phyloP scores from a whole-genome alignment of 2,113 vertebrate genomes.

The Ammodytes marinus region DNA sequence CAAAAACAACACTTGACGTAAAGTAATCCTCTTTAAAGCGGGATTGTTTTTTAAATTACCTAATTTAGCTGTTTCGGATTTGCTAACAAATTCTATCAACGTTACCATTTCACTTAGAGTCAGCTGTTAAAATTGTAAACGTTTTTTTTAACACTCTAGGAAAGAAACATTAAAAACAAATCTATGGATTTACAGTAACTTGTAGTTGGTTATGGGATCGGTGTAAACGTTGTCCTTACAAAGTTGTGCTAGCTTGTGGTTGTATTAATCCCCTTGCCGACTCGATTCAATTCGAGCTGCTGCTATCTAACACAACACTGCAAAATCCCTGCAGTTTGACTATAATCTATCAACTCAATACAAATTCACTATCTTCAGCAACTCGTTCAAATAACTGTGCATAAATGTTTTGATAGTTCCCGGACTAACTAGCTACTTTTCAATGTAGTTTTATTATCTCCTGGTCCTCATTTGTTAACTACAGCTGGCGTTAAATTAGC shows the following conservation, averaged over 20 bases:
- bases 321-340: conserved; percentile 20
- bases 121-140: background rate
- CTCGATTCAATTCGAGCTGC: conserved; percentile 13
- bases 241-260: background rate
- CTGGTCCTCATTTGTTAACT: background rate
- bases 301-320: background rate
- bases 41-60: background rate
- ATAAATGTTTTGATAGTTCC: rapidly evolving
- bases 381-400: rapidly evolving
- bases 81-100: background rate
- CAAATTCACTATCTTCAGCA: too few species aligned
- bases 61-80: background rate
- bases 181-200: background rate
- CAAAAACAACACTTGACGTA: conserved; percentile 21
- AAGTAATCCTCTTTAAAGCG: conserved; percentile 52
- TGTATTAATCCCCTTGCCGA: conserved; percentile 36
- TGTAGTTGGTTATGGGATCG: background rate
- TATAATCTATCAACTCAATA: background rate
- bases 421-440: background rate
- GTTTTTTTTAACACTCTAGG: background rate
- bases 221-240: background rate
- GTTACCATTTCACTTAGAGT: background rate
- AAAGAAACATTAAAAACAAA: background rate
- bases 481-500: conserved; percentile 12
- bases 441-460: background rate